A percentile compares a stretch with the other conserved stretches of the same genome.
These are phyloP conservation scores for Nasonia longicornis DNA, from an alignment of 1,140 invertebrate genomes.

Conservation along the genomic window DNA sequence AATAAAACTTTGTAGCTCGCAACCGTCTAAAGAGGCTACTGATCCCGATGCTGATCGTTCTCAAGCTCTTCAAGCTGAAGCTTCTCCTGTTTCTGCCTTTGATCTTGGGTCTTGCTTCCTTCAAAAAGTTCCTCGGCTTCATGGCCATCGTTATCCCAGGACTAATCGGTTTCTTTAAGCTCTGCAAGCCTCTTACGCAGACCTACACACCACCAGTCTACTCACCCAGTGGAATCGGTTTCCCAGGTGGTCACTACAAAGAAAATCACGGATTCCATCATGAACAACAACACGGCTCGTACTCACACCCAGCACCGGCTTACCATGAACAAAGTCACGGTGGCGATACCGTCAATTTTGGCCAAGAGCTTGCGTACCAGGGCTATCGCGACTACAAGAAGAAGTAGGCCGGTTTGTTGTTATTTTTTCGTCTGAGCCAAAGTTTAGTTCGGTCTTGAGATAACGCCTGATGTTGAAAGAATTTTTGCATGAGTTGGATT, in stretches of 20 bases:
- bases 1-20: constrained; percentile 72
- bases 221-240: constrained; percentile 70
- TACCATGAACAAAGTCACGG: constrained; percentile 56
- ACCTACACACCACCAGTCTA: constrained; percentile 66
- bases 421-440: constrained; percentile 14
- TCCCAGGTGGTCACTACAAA: constrained; percentile 65
- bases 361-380: constrained; percentile 77
- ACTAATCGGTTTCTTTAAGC: constrained; percentile 84
- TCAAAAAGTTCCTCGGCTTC: constrained; percentile 85
- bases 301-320: background rate
- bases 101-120: constrained; percentile 83
- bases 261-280: constrained; percentile 54
- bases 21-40: constrained; percentile 85
- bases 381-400: constrained; percentile 72
- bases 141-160: constrained; percentile 81
- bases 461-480: background rate
- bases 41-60: constrained; percentile 81
- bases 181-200: constrained; percentile 74
- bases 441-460: constrained; percentile 8
- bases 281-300: constrained; percentile 20
- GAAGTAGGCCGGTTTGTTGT: background rate
- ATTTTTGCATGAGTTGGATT: background rate
- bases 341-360: constrained; percentile 72
- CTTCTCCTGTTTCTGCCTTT: constrained; percentile 83
- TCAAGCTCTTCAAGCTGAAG: constrained; percentile 88